phyloP scores from a whole-genome alignment of 1,140 invertebrate genomes.

The Lerema accius region DNA sequence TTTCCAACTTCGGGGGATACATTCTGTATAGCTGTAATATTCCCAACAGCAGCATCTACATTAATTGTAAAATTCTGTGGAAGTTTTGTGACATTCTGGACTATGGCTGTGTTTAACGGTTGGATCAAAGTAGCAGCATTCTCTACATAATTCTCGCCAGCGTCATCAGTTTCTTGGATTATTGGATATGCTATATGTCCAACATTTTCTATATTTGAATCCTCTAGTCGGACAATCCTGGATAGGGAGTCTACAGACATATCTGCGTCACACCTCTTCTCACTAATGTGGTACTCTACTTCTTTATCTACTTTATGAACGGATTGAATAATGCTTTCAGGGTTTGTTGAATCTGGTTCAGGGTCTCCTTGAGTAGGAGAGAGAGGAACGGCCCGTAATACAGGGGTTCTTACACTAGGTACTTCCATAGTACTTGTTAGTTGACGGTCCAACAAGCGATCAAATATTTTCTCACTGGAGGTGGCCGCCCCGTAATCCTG shows the following conservation, averaged over 20 bases:
- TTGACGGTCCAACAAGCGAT: constrained; percentile 75
- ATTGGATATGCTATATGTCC: constrained; percentile 68
- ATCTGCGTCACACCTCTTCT: constrained; percentile 68
- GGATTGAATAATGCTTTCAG: constrained; percentile 75
- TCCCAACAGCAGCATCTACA: constrained; percentile 73
- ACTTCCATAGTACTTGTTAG: constrained; percentile 76
- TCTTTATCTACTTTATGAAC: constrained; percentile 72
- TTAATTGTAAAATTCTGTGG: constrained; percentile 79
- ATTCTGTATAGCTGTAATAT: constrained; percentile 78
- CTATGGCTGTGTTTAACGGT: constrained; percentile 72
- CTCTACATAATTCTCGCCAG: constrained; percentile 68
- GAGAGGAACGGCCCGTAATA: constrained; percentile 65
- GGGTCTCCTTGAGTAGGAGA: constrained; percentile 67
- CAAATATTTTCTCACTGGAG: constrained; percentile 78
- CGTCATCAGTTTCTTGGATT: constrained; percentile 70
- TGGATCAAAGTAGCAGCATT: constrained; percentile 73
- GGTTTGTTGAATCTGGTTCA: constrained; percentile 77
- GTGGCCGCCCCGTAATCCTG: constrained; percentile 80
- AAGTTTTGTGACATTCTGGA: constrained; percentile 78
- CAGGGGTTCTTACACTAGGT: constrained; percentile 70
- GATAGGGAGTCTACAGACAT: constrained; percentile 71
- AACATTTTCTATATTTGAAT: constrained; percentile 63
- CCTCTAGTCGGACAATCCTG: constrained; percentile 71
- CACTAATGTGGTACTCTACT: constrained; percentile 69
- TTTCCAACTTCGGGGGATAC: constrained; percentile 76